Conservation (phyloP, 2,888 invertebrate genomes). For the Apocheima hispidaria region DNA sequence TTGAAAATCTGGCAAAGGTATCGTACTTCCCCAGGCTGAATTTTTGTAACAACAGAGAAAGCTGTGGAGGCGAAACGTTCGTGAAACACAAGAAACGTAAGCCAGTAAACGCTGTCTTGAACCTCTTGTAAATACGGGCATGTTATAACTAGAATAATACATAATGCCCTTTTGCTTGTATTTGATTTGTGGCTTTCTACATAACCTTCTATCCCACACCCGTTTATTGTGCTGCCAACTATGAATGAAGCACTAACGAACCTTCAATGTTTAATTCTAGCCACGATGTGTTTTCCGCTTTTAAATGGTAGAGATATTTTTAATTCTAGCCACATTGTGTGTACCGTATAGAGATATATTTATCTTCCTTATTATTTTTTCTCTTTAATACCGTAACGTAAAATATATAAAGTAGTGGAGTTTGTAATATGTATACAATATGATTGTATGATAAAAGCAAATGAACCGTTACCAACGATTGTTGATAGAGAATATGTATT, state of each 20-base stretch:
- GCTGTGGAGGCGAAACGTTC: background rate
- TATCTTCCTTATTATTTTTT: too few relatives aligned
- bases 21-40: too few relatives aligned
- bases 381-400: background rate
- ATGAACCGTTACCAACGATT: too few relatives aligned
- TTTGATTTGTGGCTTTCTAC: constrained; percentile 24
- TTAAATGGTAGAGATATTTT: too few relatives aligned
- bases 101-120: constrained; percentile 8
- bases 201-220: constrained; percentile 30
- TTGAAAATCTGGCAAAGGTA: too few relatives aligned
- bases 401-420: too few relatives aligned
- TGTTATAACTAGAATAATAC: constrained; percentile 37
- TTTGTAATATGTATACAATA: too few relatives aligned
- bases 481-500: background rate
- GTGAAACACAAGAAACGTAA: background rate
- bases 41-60: constrained; percentile 13
- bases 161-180: constrained; percentile 36
- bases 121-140: constrained; percentile 33
- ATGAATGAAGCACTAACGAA: constrained; percentile 68
- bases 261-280: constrained; percentile 45
- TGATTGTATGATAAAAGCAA: too few relatives aligned
- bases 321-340: too few relatives aligned
- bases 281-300: constrained; percentile 10
- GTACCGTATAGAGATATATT: background rate
- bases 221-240: constrained; percentile 51